Base-by-base conservation (phyloP, 2,888 invertebrate genomes). In the Cataglyphis livida region DNA sequence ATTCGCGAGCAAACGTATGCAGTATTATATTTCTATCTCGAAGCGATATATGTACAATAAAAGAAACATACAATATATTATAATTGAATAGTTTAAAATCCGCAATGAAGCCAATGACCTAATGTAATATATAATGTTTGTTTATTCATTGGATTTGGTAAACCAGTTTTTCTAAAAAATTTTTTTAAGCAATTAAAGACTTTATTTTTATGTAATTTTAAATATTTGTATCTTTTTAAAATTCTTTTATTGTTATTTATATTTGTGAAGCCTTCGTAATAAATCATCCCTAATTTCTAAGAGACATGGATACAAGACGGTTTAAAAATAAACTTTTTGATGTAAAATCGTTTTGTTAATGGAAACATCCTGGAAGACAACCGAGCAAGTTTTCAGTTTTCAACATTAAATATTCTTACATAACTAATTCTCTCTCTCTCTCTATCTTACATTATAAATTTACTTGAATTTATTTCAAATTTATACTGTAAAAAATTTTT, bases 1-100 rank as follows among this genome's bases (percentile, higher is more conserved):
- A 84, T 84, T 48, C 74, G 57, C 54, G 76, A 75, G 48, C 59
- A 59, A 21, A 18, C 15, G 9, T 21, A 32, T 1, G 9, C 15
- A 25, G 25, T 38, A 41, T n/a, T 35, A 35, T 38, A 41, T 83
- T n/a, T n/a, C 51, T 59, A 79, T 79, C 75, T 79, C 75, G 71
- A 28, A 64, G 25, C n/a, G 41, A 64, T 6, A 64, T 6, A 51
- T 51, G 51, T 3, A 35, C 15, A 3, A 38, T 38, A 35, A 75
- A 7, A n/a, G 18, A 61, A 28, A 32, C 15, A 28, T 61, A 7
- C 5, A 35, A 41, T 18, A 32, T 7, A 32, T 7, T 32, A 18
- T n/a, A n/a, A 3, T 6, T 12, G 7, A n/a, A 15, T 9, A 15
- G 25, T 62, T 75, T 3, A 35, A 54, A 51, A 75, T 38, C 25